Evolutionary conservation across 2,797 vertebrate species (phyloP), one percentile per base, ranked within the genome.

Genomic region (Neosilurus mollespiculum): DNA sequence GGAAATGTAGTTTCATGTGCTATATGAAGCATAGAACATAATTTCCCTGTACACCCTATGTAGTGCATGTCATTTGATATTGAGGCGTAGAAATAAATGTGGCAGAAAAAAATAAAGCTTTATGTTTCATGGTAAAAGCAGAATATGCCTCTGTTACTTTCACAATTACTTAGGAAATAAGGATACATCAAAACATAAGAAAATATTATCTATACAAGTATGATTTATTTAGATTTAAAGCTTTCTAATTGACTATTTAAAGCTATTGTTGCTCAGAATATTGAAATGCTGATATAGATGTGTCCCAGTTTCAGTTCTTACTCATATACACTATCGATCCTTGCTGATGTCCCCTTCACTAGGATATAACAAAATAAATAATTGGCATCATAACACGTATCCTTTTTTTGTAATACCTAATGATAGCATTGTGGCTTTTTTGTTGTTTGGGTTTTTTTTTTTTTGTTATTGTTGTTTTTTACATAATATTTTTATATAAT

Each of bases 251-350:
- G n/a, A 18, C 5, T 58, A 58, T 59, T 76, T 22, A 37, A 34
- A 37, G 16, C 54, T 22, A 2, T 34, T 76, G 26, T 2, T 53
- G 49, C 49, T 72, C 2, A 72, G 16, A 3, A 4, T 53, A 7
- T 73, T 22, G 9, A 76, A 59, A 30, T 22, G 72, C 73, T 76
- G 9, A 61, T n/a, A 61, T 65, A 65, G 53, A 59, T 76, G 30
- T 76, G 73, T 4, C 73, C 56, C 30, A 76, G 30, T 59, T 76
- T n/a, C 54, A 76, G 30, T n/a, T 61, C 12, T 59, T 22, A 64
- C 61, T 64, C 62, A 11, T 22, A 24, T 15, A 24, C 49, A 61
- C 16, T 58, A 9, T 58, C 26, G 0, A 26, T 37, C 4, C 70
- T 18, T 26, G n/a, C 49, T 73, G 26, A 22, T 34, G 18, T 56